Conservation (phyloP, 2,797 vertebrate species). For the Gymnothorax reevesii region DNA sequence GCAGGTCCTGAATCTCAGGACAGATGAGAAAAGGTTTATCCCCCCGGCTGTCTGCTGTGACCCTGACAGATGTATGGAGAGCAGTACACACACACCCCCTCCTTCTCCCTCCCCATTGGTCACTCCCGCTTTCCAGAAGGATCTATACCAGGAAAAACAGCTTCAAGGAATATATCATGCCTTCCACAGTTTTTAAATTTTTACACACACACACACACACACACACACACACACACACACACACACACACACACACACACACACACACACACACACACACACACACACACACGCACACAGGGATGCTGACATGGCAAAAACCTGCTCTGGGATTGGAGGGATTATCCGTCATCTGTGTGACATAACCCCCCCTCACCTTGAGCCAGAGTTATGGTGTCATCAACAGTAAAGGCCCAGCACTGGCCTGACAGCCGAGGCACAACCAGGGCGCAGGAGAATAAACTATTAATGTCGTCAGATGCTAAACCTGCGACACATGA, state of each 20-base stretch:
- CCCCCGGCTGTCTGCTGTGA: neutral
- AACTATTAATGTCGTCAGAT: constrained; percentile 2
- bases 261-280: too few relatives aligned
- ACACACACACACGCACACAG: too few relatives aligned
- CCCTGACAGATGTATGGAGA: neutral
- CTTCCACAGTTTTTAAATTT: constrained; percentile 38
- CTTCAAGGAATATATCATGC: constrained; percentile 38
- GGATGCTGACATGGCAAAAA: constrained; percentile 67
- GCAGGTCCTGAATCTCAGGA: neutral
- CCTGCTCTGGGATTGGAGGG: constrained; percentile 54
- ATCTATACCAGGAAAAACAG: neutral
- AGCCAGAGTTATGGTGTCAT: constrained; percentile 55
- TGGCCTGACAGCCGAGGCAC: constrained; percentile 20
- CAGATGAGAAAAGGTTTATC: neutral
- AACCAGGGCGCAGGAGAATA: constrained; percentile 6
- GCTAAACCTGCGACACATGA: constrained; percentile 32
- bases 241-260: too few relatives aligned
- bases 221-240: too few relatives aligned
- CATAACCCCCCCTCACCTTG: neutral
- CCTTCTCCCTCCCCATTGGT: constrained; percentile 26
- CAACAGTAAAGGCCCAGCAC: constrained; percentile 59
- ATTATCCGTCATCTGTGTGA: constrained; percentile 55
- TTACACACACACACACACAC: too few relatives aligned
- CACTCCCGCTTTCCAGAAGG: neutral
- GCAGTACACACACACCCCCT: constrained; percentile 32